phyloP scores from a whole-genome alignment of 2,113 vertebrate genomes.

The Nesogale talazaci region DNA sequence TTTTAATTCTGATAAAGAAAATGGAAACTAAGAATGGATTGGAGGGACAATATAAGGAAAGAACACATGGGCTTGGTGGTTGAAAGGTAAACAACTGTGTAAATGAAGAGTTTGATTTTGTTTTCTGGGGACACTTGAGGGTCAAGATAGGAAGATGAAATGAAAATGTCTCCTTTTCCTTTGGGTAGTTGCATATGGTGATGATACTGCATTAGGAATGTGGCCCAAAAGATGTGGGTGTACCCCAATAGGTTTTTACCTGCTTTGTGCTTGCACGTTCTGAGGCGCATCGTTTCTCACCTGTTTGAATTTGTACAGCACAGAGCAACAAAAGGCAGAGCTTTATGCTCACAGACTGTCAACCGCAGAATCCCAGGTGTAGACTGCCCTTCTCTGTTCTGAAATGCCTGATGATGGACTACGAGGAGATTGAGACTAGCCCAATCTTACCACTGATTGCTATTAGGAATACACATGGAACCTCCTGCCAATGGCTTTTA shows the following conservation, averaged over 20 bases:
- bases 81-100: slow-evolving; percentile 10
- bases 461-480: not conserved
- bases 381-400: not conserved
- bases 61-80: slow-evolving; percentile 9
- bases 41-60: not conserved
- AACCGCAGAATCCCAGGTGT: not conserved
- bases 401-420: slow-evolving; percentile 34
- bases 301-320: slow-evolving; percentile 43
- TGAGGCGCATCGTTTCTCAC: not conserved
- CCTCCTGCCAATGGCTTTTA: not conserved
- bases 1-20: slow-evolving; percentile 40
- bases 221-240: not conserved
- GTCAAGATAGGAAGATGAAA: slow-evolving; percentile 17
- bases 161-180: not conserved
- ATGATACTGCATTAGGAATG: not conserved
- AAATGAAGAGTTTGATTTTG: slow-evolving; percentile 37
- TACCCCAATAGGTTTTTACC: slow-evolving; percentile 7
- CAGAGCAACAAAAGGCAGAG: not conserved
- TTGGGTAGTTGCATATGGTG: not conserved
- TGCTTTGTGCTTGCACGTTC: not conserved
- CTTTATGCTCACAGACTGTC: slow-evolving; percentile 18
- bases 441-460: not conserved
- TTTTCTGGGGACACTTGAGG: not conserved
- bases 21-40: slow-evolving; percentile 12
- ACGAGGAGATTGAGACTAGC: not conserved